Evolutionary conservation across 2,888 invertebrate genomes (phyloP).

Genomic region (Leucozona laternaria): DNA sequence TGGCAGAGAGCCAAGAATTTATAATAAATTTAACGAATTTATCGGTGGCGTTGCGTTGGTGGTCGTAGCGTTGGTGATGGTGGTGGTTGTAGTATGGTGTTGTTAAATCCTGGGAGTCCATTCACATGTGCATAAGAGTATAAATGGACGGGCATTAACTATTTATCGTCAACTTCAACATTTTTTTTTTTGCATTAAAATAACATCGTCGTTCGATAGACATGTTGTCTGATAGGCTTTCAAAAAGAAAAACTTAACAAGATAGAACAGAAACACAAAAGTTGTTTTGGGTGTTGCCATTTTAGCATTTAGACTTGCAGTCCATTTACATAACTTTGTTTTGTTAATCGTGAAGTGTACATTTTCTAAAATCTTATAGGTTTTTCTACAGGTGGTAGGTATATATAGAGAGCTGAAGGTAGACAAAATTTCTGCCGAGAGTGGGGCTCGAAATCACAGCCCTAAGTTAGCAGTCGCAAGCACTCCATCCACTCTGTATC

Average conservation of each 20-base stretch:
- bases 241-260: constrained; percentile 25
- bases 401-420: too few species aligned
- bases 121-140: constrained; percentile 23
- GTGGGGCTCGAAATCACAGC: too few species aligned
- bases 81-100: neutral
- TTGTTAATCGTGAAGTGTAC: too few species aligned
- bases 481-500: too few species aligned
- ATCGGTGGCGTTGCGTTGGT: constrained; percentile 25
- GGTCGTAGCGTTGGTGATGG: neutral
- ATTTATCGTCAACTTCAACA: constrained; percentile 66
- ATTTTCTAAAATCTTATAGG: too few species aligned
- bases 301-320: too few species aligned
- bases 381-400: too few species aligned
- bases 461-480: too few species aligned
- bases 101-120: constrained; percentile 50
- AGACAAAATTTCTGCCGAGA: too few species aligned
- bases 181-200: constrained; percentile 52
- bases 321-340: too few species aligned
- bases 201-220: constrained; percentile 60
- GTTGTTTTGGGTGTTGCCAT: constrained; percentile 34
- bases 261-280: neutral
- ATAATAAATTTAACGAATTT: constrained; percentile 66
- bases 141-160: constrained; percentile 52
- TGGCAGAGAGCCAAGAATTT: constrained; percentile 62
- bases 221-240: constrained; percentile 61